Evolutionary conservation across 2,113 vertebrate genomes (phyloP), one percentile per base, ranked within the genome.

Genomic region (Nansenia antarctica): DNA sequence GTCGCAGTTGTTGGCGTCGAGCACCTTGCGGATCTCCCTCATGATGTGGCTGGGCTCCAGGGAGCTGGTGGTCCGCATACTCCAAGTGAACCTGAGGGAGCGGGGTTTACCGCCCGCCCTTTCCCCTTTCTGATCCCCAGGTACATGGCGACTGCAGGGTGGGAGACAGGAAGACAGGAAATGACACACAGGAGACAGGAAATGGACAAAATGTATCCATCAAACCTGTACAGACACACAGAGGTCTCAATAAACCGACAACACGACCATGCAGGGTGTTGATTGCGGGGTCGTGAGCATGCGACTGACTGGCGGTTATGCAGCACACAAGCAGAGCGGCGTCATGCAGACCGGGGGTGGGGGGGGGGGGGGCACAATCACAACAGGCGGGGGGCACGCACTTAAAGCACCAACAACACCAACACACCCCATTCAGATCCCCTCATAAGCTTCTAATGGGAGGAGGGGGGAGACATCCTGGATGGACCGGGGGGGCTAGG

Each of bases 41-140:
- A 99, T 96, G 95, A 99, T 99, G 74, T 97, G 95, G 5, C 85
- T 90, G 52, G 97, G 94, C 74, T 98, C 98, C 97, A 99, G 95
- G 89, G 96, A 96, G 84, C 97, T 99, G 79, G 98, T 99, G 83
- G 98, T 99, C 88, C 97, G 98, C 98, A 99, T 99, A 93, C 95
- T 99, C 98, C 98, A 99, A 78, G 98, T 99, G 86, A 99, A 99
- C 78, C 98, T 90, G 78, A 99, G 94, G 0, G 98, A 97, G 70
- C 98, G 95, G 70, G 98, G 98, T 70, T 98, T 99, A 57, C 95
- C 84, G 84, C 98, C 98, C 87, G 95, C 96, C 90, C 90, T 94
- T 83, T 98, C 97, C 0, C 96, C 97, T 91, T 98, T 97, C 81
- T 94, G 96, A 93, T 99, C 98, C 75, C 94, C 95, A 84, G 96